phyloP scores from a whole-genome alignment of 2,113 vertebrate species.

The Dasyurus viverrinus region DNA sequence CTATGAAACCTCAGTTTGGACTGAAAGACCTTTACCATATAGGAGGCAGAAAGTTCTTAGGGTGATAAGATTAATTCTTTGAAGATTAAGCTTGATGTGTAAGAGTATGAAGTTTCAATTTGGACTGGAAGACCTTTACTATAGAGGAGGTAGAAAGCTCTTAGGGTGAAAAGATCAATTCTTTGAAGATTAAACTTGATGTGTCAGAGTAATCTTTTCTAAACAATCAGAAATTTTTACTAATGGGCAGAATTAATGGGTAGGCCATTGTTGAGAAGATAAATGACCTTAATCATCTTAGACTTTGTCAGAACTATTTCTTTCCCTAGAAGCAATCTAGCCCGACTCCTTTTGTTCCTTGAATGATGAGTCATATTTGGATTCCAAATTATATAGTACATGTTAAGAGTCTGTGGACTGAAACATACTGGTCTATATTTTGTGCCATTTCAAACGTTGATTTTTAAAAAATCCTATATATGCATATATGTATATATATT shows the following conservation, averaged over 20 bases:
- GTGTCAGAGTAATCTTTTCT: not conserved
- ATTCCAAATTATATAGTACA: not conserved
- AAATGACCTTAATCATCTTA: not conserved
- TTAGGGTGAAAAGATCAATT: not conserved
- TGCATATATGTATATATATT: too few species aligned
- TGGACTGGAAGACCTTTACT: not conserved
- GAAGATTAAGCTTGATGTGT: too few species aligned
- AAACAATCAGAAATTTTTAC: not conserved
- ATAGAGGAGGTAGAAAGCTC: slow-evolving; percentile 1
- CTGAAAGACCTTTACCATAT: not conserved
- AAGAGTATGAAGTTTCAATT: not conserved
- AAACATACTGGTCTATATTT: not conserved
- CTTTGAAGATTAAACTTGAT: not conserved
- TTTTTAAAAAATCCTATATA: not conserved
- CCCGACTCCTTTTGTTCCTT: not conserved
- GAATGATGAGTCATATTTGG: slow-evolving; percentile 17
- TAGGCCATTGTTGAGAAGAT: not conserved
- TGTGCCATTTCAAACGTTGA: not conserved
- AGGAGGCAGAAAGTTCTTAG: not conserved
- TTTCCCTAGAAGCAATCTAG: slow-evolving; percentile 42
- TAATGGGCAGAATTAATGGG: not conserved
- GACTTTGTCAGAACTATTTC: not conserved
- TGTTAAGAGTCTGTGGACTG: not conserved
- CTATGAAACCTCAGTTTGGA: not conserved
- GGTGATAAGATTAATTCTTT: too few species aligned